A percentile compares a stretch with the other conserved stretches of the same genome.
phyloP scores from a whole-genome alignment of 2,888 invertebrate genomes.

The Heliconius hortense region DNA sequence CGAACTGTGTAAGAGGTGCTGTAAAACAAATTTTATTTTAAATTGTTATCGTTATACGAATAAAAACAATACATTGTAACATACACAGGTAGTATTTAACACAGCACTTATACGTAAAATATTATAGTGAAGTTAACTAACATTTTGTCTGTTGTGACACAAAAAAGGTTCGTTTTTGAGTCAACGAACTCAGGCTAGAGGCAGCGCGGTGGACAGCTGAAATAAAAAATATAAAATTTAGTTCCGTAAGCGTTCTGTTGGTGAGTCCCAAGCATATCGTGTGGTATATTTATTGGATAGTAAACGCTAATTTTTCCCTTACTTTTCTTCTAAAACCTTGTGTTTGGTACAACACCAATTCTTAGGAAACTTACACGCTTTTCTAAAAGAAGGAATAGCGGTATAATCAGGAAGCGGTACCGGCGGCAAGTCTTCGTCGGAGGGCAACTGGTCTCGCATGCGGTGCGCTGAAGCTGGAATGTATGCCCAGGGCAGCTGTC shows the following conservation, averaged over 20 bases:
- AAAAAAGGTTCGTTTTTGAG: constrained; percentile 58
- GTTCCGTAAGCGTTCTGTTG: not conserved
- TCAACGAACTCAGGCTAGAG: constrained; percentile 65
- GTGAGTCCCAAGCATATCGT: too few relatives aligned
- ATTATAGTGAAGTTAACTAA: constrained; percentile 41
- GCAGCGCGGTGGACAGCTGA: constrained; percentile 69
- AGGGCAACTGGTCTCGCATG: constrained; percentile 70
- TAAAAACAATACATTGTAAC: not conserved
- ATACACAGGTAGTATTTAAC: not conserved
- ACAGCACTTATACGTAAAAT: not conserved
- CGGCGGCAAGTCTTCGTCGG: constrained; percentile 81
- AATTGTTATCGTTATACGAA: not conserved
- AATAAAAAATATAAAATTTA: constrained; percentile 40
- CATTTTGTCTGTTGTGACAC: constrained; percentile 56
- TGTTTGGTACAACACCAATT: not conserved
- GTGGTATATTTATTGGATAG: not conserved
- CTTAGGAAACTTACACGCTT: constrained; percentile 62
- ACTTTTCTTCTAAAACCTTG: not conserved
- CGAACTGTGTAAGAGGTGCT: constrained; percentile 64
- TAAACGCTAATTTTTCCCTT: not conserved
- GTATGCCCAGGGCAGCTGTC: constrained; percentile 84
- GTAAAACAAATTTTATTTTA: constrained; percentile 47
- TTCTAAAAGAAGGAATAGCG: constrained; percentile 68
- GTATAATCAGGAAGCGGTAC: constrained; percentile 84
- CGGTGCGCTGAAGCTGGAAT: constrained; percentile 67